A percentile compares a stretch with the other conserved stretches of the same genome.
Conservation (phyloP, 2,797 vertebrate species). For the Arctocebus calabarensis region DNA sequence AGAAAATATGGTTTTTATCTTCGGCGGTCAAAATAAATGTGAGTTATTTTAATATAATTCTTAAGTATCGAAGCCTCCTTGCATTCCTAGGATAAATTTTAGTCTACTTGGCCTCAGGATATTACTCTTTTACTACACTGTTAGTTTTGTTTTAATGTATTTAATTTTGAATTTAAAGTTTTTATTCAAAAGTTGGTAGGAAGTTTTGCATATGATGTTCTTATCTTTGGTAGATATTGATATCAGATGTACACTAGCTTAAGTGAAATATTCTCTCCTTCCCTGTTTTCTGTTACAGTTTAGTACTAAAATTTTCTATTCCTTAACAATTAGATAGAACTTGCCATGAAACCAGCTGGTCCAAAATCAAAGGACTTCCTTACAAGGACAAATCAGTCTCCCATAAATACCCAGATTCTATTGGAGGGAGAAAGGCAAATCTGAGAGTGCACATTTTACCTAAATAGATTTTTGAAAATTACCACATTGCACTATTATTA, state of each 20-base stretch:
- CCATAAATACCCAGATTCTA: background rate
- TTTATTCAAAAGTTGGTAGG: slow-evolving; percentile 14
- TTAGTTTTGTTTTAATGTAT: slow-evolving; percentile 22
- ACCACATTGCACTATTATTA: background rate
- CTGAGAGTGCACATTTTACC: background rate
- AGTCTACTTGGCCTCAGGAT: background rate
- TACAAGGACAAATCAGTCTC: background rate
- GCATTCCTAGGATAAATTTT: slow-evolving; percentile 10
- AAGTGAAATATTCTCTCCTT: background rate
- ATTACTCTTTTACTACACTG: background rate
- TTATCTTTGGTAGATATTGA: background rate
- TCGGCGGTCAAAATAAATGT: background rate
- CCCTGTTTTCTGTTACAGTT: background rate
- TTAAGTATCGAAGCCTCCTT: background rate
- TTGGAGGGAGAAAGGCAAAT: background rate
- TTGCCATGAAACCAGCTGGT: background rate
- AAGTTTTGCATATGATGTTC: background rate
- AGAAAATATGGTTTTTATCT: slow-evolving; percentile 37
- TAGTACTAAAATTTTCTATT: background rate
- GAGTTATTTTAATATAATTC: background rate
- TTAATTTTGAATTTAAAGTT: slow-evolving; percentile 49
- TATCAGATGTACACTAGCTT: background rate
- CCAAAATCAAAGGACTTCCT: background rate
- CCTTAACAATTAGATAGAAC: background rate
- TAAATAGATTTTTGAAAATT: background rate